These are phyloP conservation scores for Myopa tessellatipennis DNA, from an alignment of 2,888 invertebrate species.

Conservation along the genomic window DNA sequence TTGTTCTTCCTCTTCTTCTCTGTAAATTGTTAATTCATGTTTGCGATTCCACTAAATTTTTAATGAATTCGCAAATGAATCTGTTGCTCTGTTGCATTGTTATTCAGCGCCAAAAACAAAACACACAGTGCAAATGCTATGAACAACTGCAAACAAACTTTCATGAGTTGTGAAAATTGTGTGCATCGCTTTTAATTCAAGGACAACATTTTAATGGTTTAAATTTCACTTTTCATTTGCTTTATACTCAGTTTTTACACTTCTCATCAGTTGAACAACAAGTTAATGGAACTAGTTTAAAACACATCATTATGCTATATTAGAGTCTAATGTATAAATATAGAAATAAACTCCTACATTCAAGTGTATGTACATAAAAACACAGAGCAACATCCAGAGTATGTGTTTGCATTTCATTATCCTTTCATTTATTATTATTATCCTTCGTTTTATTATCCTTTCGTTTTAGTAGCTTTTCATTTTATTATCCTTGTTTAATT, in stretches of 20 bases:
- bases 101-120: background rate
- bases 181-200: too few relatives aligned
- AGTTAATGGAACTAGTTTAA: too few relatives aligned
- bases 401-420: constrained; percentile 36
- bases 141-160: background rate
- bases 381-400: too few relatives aligned
- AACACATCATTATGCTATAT: too few relatives aligned
- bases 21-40: constrained; percentile 26
- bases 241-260: too few relatives aligned
- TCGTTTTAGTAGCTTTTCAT: background rate
- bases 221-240: background rate
- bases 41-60: constrained; percentile 26
- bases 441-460: too few relatives aligned
- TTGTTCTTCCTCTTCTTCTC: too few relatives aligned
- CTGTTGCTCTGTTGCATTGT: background rate
- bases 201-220: background rate
- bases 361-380: too few relatives aligned
- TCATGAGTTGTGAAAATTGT: background rate
- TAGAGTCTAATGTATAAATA: too few relatives aligned
- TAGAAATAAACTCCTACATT: too few relatives aligned
- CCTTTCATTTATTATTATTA: too few relatives aligned
- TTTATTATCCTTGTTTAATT: constrained; percentile 22
- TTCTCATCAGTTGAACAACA: too few relatives aligned
- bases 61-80: constrained; percentile 7
- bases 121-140: background rate